phyloP scores from a whole-genome alignment of 2,888 invertebrate species.

The Sympetrum striolatum region DNA sequence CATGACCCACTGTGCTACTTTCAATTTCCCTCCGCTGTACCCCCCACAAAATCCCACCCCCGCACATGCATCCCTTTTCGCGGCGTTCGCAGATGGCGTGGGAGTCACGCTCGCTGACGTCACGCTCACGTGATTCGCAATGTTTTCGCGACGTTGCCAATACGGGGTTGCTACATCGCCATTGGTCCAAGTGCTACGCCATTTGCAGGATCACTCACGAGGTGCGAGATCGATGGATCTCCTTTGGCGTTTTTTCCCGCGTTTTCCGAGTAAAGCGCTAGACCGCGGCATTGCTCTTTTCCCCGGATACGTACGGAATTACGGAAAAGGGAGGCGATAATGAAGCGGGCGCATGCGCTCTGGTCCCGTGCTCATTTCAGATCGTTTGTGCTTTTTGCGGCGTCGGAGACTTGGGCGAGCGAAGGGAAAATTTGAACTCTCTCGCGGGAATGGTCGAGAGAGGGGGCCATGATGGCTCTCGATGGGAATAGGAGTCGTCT shows the following conservation, averaged over 20 bases:
- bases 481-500: too few relatives aligned
- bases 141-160: not conserved
- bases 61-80: not conserved
- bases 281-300: not conserved
- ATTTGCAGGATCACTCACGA: not conserved
- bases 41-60: not conserved
- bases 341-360: not conserved
- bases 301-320: not conserved
- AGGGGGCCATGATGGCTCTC: too few relatives aligned
- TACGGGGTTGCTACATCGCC: not conserved
- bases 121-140: not conserved
- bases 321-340: not conserved
- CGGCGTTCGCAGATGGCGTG: not conserved
- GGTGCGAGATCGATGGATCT: not conserved
- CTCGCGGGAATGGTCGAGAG: too few relatives aligned
- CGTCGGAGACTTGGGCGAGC: too few relatives aligned
- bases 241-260: not conserved
- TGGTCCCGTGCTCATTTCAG: not conserved
- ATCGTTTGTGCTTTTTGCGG: not conserved
- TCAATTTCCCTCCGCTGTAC: not conserved
- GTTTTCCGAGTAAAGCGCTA: not conserved
- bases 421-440: too few relatives aligned
- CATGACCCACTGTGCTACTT: constrained; percentile 34
- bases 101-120: not conserved
- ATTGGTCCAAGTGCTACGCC: not conserved